Evolutionary conservation across 2,113 vertebrate species (phyloP).

Genomic region (Felis catus): DNA sequence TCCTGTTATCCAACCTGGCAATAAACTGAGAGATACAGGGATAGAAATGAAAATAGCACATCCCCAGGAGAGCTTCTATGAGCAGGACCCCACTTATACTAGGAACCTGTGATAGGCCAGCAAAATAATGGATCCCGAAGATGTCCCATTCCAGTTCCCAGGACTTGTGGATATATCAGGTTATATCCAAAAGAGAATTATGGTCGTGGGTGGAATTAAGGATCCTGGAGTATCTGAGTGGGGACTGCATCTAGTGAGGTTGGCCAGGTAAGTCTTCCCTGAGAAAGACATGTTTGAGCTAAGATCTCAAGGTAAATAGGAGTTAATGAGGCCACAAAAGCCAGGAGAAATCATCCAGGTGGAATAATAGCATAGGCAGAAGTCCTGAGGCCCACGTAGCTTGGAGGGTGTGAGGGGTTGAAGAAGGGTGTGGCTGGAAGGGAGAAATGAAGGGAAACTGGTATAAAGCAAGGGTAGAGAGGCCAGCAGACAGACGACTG

Average conservation of each 20-base stretch:
- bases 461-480: accelerated
- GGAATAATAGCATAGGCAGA: not conserved
- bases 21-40: not conserved
- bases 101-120: not conserved
- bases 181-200: not conserved
- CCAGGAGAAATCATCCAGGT: not conserved
- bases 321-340: not conserved
- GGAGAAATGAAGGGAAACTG: not conserved
- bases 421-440: not conserved
- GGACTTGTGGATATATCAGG: not conserved
- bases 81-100: not conserved
- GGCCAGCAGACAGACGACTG: too few species aligned
- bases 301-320: not conserved
- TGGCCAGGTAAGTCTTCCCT: not conserved
- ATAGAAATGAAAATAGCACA: not conserved
- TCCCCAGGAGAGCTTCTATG: not conserved
- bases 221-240: not conserved
- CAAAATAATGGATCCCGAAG: not conserved
- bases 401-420: too few species aligned
- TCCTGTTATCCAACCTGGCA: not conserved
- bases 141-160: too few species aligned
- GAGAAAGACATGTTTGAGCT: not conserved
- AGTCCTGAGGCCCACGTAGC: not conserved
- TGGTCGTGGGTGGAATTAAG: not conserved
- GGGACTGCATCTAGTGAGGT: not conserved